A percentile compares a stretch with the other conserved stretches of the same genome.
These are phyloP conservation scores for Harpagus bidentatus DNA, from an alignment of 2,113 vertebrate species.

Conservation along the genomic window DNA sequence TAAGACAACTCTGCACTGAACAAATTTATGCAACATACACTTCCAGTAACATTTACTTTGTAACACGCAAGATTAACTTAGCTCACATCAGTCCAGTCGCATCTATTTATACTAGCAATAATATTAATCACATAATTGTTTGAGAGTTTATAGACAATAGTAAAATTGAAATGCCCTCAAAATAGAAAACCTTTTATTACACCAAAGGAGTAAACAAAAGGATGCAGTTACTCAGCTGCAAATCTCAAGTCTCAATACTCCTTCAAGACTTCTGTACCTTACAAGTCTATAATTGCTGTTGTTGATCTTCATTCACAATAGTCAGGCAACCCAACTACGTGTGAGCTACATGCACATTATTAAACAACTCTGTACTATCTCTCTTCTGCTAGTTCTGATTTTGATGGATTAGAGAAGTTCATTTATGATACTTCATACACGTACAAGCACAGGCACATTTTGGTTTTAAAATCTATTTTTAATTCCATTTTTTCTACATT, in stretches of 20 bases:
- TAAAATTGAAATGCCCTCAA: background rate
- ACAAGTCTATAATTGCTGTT: background rate
- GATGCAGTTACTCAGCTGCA: background rate
- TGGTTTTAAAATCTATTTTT: background rate
- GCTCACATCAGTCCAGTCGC: background rate
- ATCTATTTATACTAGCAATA: background rate
- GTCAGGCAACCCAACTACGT: background rate
- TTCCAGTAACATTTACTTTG: background rate
- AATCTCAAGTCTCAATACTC: background rate
- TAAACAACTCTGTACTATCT: background rate
- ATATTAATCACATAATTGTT: background rate
- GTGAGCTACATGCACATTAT: background rate
- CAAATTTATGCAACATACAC: background rate
- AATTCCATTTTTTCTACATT: background rate
- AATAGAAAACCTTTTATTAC: background rate
- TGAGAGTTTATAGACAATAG: background rate
- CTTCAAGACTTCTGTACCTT: background rate
- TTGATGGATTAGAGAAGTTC: background rate
- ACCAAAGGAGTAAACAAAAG: background rate
- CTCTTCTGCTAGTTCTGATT: background rate
- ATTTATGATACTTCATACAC: background rate
- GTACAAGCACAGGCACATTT: background rate
- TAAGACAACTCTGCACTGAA: background rate
- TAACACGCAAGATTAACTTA: background rate
- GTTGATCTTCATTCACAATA: background rate